phyloP scores from a whole-genome alignment of 2,797 vertebrate species.

The Sebastolobus altivelis region DNA sequence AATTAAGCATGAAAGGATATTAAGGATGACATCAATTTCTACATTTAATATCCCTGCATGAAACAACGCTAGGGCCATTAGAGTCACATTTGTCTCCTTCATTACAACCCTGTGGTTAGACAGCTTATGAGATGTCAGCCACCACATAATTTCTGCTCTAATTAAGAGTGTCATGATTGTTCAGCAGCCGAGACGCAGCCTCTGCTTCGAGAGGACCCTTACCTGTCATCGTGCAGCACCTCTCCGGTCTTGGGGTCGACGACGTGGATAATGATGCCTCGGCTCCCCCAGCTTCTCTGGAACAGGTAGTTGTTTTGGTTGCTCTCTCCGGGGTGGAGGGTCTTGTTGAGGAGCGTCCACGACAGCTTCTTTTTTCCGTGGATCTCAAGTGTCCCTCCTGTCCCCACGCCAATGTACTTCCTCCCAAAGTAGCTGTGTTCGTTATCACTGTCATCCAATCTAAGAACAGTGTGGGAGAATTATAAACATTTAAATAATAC shows the following conservation, averaged over 20 bases:
- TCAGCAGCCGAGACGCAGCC: background rate
- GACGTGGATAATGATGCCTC: slow-evolving; percentile 93
- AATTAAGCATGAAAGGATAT: slow-evolving; percentile 24
- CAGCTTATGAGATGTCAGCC: slow-evolving; percentile 14
- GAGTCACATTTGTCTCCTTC: slow-evolving; percentile 26
- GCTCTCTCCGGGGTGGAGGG: slow-evolving; percentile 90
- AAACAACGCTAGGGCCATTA: slow-evolving; percentile 24
- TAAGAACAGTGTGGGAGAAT: slow-evolving; percentile 54
- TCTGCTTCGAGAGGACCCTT: background rate
- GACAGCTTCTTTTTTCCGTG: slow-evolving; percentile 92
- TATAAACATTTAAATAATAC: background rate
- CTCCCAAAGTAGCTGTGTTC: slow-evolving; percentile 91
- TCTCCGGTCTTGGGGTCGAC: slow-evolving; percentile 88
- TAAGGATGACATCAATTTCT: slow-evolving; percentile 19
- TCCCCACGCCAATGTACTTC: slow-evolving; percentile 92
- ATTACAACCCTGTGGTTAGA: slow-evolving; percentile 2
- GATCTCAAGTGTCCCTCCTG: slow-evolving; percentile 91
- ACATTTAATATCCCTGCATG: slow-evolving; percentile 27
- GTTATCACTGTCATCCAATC: slow-evolving; percentile 86
- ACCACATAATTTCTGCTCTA: slow-evolving; percentile 5
- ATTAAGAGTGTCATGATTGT: slow-evolving; percentile 7
- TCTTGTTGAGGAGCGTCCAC: slow-evolving; percentile 96
- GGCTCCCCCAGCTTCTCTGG: slow-evolving; percentile 94
- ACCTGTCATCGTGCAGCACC: slow-evolving; percentile 91
- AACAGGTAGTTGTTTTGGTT: slow-evolving; percentile 91